Percentiles rank a stretch among this genome's conserved stretches.
Evolutionary conservation across 2,797 vertebrate genomes (phyloP).

Genomic region (Podarcis siculus): DNA sequence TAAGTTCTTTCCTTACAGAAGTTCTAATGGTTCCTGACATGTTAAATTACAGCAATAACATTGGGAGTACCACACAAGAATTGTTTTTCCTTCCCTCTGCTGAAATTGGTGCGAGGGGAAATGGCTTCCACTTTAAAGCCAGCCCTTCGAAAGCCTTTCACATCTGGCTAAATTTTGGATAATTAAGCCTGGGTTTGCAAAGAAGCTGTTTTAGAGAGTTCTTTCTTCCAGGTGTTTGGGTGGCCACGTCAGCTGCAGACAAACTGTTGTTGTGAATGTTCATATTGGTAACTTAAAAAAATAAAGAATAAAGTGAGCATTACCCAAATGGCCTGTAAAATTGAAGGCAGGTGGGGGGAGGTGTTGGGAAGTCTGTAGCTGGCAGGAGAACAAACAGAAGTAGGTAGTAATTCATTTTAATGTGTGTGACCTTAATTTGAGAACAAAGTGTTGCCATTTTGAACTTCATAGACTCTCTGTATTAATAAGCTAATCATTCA

Average conservation of each 20-base stretch:
- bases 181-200: conserved; percentile 2
- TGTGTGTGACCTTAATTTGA: background rate
- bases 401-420: conserved; percentile 21
- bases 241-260: background rate
- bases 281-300: background rate
- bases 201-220: background rate
- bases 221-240: background rate
- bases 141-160: background rate
- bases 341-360: background rate
- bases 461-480: background rate
- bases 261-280: background rate
- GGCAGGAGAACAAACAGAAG: conserved; percentile 4
- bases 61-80: background rate
- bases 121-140: background rate
- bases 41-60: conserved; percentile 20
- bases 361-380: background rate
- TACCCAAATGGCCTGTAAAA: background rate
- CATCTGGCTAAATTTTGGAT: conserved; percentile 2
- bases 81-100: conserved; percentile 22
- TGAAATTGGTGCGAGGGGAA: conserved; percentile 8
- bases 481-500: background rate
- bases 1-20: conserved; percentile 3
- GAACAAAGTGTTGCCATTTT: conserved; percentile 4
- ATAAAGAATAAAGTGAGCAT: background rate
- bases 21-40: conserved; percentile 31